phyloP scores from a whole-genome alignment of 2,888 invertebrate species.

The Lasioglossum villosulum region DNA sequence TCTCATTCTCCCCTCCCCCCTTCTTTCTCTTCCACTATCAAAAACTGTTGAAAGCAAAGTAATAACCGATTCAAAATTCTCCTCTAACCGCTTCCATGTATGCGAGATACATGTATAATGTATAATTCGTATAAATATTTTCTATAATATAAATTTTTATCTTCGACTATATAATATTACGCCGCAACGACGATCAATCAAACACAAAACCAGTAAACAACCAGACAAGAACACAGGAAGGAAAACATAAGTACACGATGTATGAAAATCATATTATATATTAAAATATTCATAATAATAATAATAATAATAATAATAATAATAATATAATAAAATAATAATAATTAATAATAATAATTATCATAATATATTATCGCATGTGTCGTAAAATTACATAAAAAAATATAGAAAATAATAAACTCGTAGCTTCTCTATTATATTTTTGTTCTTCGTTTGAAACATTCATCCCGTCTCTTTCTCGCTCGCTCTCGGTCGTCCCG shows the following conservation, averaged over 20 bases:
- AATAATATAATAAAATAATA: constrained; percentile 52
- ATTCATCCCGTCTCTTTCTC: constrained; percentile 36
- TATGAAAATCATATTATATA: constrained; percentile 84
- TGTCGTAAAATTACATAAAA: constrained; percentile 84
- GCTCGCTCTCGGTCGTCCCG: constrained; percentile 33
- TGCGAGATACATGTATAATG: constrained; percentile 23
- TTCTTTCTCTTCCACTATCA: not conserved
- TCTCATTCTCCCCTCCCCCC: too few species aligned
- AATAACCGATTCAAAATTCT: constrained; percentile 17
- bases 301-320: constrained; percentile 76
- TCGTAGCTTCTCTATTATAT: constrained; percentile 75
- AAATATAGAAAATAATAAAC: constrained; percentile 85
- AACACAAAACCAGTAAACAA: constrained; percentile 71
- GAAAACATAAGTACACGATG: constrained; percentile 81
- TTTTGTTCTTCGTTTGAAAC: constrained; percentile 49
- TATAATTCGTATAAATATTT: constrained; percentile 22
- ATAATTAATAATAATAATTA: constrained; percentile 8
- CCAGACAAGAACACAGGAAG: constrained; percentile 77
- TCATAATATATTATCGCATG: constrained; percentile 81
- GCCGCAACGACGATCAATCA: constrained; percentile 52
- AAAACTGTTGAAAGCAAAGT: not conserved
- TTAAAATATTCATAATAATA: constrained; percentile 83
- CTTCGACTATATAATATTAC: not conserved
- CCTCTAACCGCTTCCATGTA: constrained; percentile 6
- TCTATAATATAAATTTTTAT: constrained; percentile 36